Evolutionary conservation across 2,797 vertebrate genomes (phyloP).

Genomic region (Naso thynnoides): DNA sequence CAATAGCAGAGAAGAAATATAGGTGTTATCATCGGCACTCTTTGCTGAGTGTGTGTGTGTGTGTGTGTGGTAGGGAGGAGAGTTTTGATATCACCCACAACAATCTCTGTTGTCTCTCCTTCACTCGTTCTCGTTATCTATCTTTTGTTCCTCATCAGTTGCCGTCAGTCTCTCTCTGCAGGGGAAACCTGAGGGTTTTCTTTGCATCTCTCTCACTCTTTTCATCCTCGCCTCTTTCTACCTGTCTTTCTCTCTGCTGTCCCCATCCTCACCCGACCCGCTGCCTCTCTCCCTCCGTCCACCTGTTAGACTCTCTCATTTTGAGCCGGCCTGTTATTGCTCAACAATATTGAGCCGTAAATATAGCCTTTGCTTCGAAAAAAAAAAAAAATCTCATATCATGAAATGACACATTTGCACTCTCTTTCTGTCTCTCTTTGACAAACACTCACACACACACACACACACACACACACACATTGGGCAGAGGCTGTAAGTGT

Average conservation of each 20-base stretch:
- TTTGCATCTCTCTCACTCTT: constrained; percentile 7
- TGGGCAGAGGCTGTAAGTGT: background rate
- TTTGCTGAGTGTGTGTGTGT: background rate
- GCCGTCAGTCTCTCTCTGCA: constrained; percentile 24
- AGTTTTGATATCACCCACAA: constrained; percentile 32
- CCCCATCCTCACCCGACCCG: background rate
- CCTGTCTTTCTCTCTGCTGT: background rate
- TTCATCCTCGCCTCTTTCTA: background rate
- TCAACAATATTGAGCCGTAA: constrained; percentile 38
- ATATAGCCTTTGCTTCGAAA: constrained; percentile 16
- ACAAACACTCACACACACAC: background rate
- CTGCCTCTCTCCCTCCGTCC: constrained; percentile 5
- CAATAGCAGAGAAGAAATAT: constrained; percentile 37
- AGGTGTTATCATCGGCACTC: constrained; percentile 33
- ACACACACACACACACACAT: background rate
- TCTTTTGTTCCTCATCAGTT: constrained; percentile 22
- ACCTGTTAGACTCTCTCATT: constrained; percentile 41
- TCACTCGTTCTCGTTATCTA: constrained; percentile 21
- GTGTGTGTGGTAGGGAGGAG: constrained; percentile 19
- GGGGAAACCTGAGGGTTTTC: constrained; percentile 23
- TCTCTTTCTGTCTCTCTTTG: background rate
- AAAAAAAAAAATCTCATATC: constrained; percentile 32
- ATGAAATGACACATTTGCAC: constrained; percentile 18
- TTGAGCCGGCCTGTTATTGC: constrained; percentile 36
- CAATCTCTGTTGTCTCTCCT: constrained; percentile 21